Percentiles rank a stretch among this genome's conserved stretches.
Conservation (phyloP, 2,888 invertebrate genomes). For the Cordilura impudica region DNA sequence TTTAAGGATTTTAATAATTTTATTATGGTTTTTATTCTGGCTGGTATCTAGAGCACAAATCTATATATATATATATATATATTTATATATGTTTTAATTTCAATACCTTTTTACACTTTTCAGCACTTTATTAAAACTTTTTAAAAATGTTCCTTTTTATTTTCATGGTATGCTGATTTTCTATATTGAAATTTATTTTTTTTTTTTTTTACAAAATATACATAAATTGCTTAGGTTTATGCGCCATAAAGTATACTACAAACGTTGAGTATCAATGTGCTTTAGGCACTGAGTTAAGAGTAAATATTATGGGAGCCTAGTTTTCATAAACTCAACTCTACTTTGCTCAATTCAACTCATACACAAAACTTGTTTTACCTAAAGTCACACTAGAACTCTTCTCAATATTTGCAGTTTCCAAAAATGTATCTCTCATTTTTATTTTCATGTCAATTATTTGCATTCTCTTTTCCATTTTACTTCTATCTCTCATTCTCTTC, state of each 20-base stretch:
- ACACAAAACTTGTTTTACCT: background rate
- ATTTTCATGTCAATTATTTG: background rate
- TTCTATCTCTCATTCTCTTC: background rate
- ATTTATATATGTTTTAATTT: background rate
- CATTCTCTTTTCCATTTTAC: background rate
- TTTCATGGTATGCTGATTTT: slow-evolving; percentile 8
- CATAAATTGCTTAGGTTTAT: slow-evolving; percentile 51
- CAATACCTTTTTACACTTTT: background rate
- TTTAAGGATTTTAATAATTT: background rate
- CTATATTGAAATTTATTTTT: slow-evolving; percentile 7
- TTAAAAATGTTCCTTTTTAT: no score
- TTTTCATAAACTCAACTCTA: slow-evolving; percentile 27
- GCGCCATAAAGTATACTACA: slow-evolving; percentile 54
- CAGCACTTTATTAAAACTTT: background rate
- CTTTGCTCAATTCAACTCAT: background rate
- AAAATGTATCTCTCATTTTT: background rate
- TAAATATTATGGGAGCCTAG: slow-evolving; percentile 56
- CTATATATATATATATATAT: background rate
- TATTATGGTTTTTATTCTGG: background rate
- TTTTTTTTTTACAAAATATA: slow-evolving; percentile 18
- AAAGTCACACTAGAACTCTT: background rate
- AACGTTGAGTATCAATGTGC: slow-evolving; percentile 59
- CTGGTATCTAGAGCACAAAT: background rate
- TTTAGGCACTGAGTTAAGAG: slow-evolving; percentile 59
- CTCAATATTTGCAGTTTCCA: background rate